Conservation (phyloP, 2,888 invertebrate genomes). For the Trichacis sp. region DNA sequence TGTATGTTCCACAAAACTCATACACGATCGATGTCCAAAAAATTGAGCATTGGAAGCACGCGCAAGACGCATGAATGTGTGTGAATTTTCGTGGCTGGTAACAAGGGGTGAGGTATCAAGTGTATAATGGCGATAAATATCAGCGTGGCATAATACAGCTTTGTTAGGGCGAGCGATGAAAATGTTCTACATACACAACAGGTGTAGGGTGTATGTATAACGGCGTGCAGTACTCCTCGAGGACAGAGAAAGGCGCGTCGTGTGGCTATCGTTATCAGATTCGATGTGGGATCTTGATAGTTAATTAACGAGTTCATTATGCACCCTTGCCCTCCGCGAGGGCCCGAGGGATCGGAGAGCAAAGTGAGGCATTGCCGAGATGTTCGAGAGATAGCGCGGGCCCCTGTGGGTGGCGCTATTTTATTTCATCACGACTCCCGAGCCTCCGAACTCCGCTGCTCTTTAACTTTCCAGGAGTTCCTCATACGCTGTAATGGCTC, state of each 20-base stretch:
- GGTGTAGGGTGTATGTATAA: constrained; percentile 25
- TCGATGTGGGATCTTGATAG: constrained; percentile 67
- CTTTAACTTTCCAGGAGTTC: constrained; percentile 8
- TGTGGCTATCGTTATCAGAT: constrained; percentile 67
- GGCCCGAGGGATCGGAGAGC: constrained; percentile 49
- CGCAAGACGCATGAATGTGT: constrained; percentile 36
- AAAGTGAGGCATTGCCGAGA: constrained; percentile 68
- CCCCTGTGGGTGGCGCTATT: constrained; percentile 68
- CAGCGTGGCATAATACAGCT: constrained; percentile 24
- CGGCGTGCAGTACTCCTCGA: constrained; percentile 37
- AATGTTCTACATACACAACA: constrained; percentile 8
- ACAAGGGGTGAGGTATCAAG: constrained; percentile 29
- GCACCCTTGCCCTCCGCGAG: constrained; percentile 63
- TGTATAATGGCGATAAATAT: constrained; percentile 42
- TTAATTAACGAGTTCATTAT: constrained; percentile 70
- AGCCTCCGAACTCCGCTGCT: constrained; percentile 42
- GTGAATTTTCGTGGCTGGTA: constrained; percentile 42
- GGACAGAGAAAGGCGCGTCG: constrained; percentile 57
- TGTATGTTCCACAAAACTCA: too few species aligned
- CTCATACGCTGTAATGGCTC: constrained; percentile 18
- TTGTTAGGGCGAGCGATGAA: constrained; percentile 26
- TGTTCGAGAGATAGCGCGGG: constrained; percentile 62
- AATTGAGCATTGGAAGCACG: neutral
- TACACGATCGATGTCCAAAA: too few species aligned
- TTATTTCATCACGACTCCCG: constrained; percentile 67